These are phyloP conservation scores for Luscinia megarhynchos DNA, from an alignment of 2,797 vertebrate genomes.

Conservation along the genomic window DNA sequence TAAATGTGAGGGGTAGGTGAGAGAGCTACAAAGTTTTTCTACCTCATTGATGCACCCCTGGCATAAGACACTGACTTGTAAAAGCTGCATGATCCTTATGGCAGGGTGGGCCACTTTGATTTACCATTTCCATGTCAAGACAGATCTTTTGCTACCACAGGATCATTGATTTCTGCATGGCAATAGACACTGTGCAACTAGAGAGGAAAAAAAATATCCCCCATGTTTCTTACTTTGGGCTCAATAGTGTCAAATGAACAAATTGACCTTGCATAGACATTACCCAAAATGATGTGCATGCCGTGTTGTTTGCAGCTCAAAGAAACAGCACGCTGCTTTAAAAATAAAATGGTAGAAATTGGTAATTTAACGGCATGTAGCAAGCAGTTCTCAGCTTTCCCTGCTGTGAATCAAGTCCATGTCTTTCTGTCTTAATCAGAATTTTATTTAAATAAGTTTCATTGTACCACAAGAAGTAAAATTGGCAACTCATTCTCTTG, in stretches of 20 bases:
- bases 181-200: not conserved
- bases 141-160: not conserved
- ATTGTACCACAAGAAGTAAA: constrained; percentile 45
- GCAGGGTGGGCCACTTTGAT: not conserved
- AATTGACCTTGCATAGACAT: constrained; percentile 41
- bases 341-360: constrained; percentile 54
- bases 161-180: not conserved
- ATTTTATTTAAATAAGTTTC: constrained; percentile 75
- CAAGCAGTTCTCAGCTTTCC: constrained; percentile 61
- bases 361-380: constrained; percentile 55
- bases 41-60: not conserved
- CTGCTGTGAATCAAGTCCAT: constrained; percentile 53
- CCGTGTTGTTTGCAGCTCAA: not conserved
- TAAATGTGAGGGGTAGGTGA: not conserved
- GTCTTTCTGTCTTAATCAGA: constrained; percentile 55
- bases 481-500: constrained; percentile 41
- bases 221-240: not conserved
- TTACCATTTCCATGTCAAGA: not conserved
- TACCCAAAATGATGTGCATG: constrained; percentile 18
- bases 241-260: constrained; percentile 8
- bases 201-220: not conserved
- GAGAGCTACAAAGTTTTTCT: constrained; percentile 11
- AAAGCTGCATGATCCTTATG: not conserved
- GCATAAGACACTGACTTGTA: not conserved
- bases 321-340: constrained; percentile 26